Evolutionary conservation across 2,888 invertebrate genomes (phyloP).

Genomic region (Pycnomerus fuliginosus): DNA sequence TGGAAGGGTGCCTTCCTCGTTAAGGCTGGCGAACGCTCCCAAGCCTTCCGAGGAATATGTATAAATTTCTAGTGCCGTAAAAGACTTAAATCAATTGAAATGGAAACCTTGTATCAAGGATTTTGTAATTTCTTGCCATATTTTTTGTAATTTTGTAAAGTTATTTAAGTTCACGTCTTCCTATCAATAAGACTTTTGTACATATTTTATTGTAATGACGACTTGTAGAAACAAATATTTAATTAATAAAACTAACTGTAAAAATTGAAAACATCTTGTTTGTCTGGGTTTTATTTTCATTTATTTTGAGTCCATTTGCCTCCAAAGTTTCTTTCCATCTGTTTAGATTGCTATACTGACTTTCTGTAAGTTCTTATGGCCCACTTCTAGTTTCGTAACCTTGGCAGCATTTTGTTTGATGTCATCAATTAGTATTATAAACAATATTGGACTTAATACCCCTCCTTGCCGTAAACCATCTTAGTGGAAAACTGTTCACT

Average conservation of each 20-base stretch:
- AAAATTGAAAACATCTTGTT: constrained; percentile 15
- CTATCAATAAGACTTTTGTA: constrained; percentile 39
- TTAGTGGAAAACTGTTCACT: too few relatives aligned
- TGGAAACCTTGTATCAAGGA: constrained; percentile 50
- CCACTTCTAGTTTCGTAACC: too few relatives aligned
- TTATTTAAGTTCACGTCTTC: constrained; percentile 27
- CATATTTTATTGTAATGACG: constrained; percentile 44
- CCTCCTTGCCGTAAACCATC: too few relatives aligned
- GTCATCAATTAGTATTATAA: too few relatives aligned
- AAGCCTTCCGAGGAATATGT: constrained; percentile 91
- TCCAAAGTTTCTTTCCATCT: too few relatives aligned
- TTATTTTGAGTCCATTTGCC: too few relatives aligned
- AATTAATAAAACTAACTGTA: constrained; percentile 36
- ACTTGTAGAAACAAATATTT: constrained; percentile 37
- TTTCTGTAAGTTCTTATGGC: too few relatives aligned
- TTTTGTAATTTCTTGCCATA: constrained; percentile 49
- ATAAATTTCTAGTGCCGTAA: constrained; percentile 47
- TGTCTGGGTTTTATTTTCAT: too few relatives aligned
- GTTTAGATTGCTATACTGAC: too few relatives aligned
- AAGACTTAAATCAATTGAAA: constrained; percentile 29
- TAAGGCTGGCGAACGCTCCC: constrained; percentile 76
- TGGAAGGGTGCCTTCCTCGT: constrained; percentile 69
- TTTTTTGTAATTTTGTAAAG: constrained; percentile 36
- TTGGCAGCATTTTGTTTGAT: too few relatives aligned
- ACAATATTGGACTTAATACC: too few relatives aligned